These are phyloP conservation scores for Trachelus troglodyta DNA, from an alignment of 2,888 invertebrate species.

Conservation along the genomic window DNA sequence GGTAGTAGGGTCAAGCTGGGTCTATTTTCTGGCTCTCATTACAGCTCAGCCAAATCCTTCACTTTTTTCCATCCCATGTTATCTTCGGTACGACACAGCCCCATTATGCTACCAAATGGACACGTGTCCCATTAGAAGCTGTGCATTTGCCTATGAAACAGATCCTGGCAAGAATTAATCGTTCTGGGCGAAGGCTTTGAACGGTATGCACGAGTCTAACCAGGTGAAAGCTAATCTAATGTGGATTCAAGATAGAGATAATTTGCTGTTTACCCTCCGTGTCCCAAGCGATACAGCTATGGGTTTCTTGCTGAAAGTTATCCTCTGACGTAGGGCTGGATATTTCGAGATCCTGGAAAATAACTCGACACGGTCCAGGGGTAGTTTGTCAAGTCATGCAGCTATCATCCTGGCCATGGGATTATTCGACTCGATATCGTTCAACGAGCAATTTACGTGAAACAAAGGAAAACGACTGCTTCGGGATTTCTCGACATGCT, in stretches of 20 bases:
- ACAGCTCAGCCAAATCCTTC: background rate
- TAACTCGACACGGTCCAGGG: background rate
- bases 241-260: background rate
- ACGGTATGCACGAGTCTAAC: background rate
- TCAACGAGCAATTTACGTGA: background rate
- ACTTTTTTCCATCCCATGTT: background rate
- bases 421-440: background rate
- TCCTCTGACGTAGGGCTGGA: background rate
- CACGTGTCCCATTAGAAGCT: background rate
- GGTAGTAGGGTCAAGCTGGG: background rate
- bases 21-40: background rate
- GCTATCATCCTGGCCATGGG: background rate
- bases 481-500: background rate
- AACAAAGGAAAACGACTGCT: background rate
- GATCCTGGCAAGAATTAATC: background rate
- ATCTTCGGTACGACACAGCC: background rate
- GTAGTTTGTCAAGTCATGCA: background rate
- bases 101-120: background rate
- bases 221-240: background rate
- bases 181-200: background rate
- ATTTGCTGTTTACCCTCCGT: background rate
- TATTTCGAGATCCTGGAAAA: background rate
- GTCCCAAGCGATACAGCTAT: background rate
- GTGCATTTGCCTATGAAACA: background rate
- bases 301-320: background rate